Percentiles rank a stretch among this genome's conserved stretches.
Evolutionary conservation across 23 tunicate species (phyloP).

Genomic region (Trididemnum nubilum): DNA sequence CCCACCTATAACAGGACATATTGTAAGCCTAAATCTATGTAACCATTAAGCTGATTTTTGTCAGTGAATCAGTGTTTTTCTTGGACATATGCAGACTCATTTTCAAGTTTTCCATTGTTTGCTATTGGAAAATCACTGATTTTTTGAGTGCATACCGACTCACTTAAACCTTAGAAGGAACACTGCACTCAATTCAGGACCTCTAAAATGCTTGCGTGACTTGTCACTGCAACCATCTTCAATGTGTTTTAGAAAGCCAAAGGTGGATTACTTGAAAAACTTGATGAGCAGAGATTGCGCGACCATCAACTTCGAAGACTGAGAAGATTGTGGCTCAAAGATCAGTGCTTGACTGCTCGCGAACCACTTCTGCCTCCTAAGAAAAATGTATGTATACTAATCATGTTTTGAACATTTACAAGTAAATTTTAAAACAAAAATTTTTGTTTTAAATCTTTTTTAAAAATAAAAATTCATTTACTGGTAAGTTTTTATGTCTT

Average conservation of each 20-base stretch:
- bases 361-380: conserved; percentile 75
- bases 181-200: too few species aligned
- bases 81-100: too few species aligned
- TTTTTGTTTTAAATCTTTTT: not conserved
- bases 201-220: too few species aligned
- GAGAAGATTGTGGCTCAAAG: conserved; percentile 80
- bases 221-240: too few species aligned
- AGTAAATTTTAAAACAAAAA: not conserved
- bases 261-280: conserved; percentile 44
- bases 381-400: conserved; percentile 15
- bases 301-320: conserved; percentile 82
- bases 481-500: not conserved
- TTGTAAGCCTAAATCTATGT: too few species aligned
- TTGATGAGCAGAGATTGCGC: conserved; percentile 86
- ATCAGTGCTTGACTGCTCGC: conserved; percentile 66
- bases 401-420: not conserved
- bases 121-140: too few species aligned
- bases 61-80: too few species aligned
- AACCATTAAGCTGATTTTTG: too few species aligned
- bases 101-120: too few species aligned
- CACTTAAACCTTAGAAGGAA: too few species aligned
- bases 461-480: not conserved
- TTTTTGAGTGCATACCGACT: too few species aligned
- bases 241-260: not conserved
- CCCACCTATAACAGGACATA: too few species aligned